Conservation (phyloP, 1,140 invertebrate genomes). For the Pygmarrhopalites habei region DNA sequence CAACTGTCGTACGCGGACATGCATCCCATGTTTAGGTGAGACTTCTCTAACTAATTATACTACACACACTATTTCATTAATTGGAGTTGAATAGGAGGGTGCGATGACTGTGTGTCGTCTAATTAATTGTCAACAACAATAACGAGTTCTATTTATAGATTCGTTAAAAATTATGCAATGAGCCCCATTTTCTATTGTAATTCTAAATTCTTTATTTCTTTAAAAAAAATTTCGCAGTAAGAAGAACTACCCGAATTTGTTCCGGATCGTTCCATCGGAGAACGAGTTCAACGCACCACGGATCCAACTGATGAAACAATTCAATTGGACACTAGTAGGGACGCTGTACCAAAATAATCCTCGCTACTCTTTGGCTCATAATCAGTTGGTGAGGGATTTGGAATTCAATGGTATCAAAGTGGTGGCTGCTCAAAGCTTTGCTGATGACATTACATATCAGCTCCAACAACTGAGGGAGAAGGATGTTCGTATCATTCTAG, state of each 20-base stretch:
- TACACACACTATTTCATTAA: too few relatives aligned
- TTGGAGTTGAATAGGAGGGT: too few relatives aligned
- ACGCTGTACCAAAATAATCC: conserved; percentile 96
- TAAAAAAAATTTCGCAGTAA: too few relatives aligned
- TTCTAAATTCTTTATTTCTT: too few relatives aligned
- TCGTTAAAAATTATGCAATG: too few relatives aligned
- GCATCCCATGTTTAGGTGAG: conserved; percentile 98
- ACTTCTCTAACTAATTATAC: too few relatives aligned
- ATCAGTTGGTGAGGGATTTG: conserved; percentile 79
- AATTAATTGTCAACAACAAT: too few relatives aligned
- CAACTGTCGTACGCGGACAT: conserved; percentile 97
- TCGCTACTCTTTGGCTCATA: conserved; percentile 82
- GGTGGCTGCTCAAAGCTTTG: conserved; percentile 86
- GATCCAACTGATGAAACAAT: conserved; percentile 74
- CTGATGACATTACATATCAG: conserved; percentile 76
- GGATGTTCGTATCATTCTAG: conserved; percentile 90
- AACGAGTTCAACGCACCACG: conserved; percentile 92
- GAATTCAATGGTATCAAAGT: conserved; percentile 74
- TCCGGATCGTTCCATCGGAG: conserved; percentile 88
- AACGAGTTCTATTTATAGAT: too few relatives aligned
- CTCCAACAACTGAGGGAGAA: conserved; percentile 80
- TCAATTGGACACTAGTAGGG: conserved; percentile 95
- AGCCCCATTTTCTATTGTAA: too few relatives aligned
- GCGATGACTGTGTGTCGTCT: too few relatives aligned
- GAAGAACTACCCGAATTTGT: conserved; percentile 91